Base-by-base conservation (phyloP, 1,140 invertebrate genomes). In the Mercenaria mercenaria region DNA sequence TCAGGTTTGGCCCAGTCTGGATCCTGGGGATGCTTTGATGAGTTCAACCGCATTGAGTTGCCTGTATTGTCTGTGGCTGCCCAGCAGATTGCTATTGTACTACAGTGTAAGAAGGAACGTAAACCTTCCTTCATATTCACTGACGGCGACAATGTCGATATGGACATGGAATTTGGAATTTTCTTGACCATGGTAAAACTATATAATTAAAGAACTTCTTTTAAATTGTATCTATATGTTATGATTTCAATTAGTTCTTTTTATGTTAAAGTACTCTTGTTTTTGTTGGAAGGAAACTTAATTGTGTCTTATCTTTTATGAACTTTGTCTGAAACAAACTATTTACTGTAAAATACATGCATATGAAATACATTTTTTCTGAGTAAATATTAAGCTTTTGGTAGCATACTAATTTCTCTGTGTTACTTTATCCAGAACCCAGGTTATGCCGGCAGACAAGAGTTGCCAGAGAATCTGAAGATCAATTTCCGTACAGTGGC, bases 171-270 rank as follows among this genome's bases (percentile, higher is more conserved):
- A 95, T 99, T 99, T 96, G 99, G 99, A 52, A 99, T 99, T 93
- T 99, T 99, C 95, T 98, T 99, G 91, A 99, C 99, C 43, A 99
- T 99, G 99, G 98, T 99, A 96, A 95, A n/a, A n/a, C n/a, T n/a
- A n/a, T n/a, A n/a, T n/a, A 94, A 10, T 61, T 0, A 52, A 20
- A 32, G 41, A 20, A 1, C 11, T 67, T 32, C 8, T 26, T 11
- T 11, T 67, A n/a, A 11, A 50, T 11, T 50, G 47, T 50, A 50
- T 50, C 20, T 50, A n/a, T n/a, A n/a, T n/a, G n/a, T n/a, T n/a
- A n/a, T n/a, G n/a, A n/a, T n/a, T n/a, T n/a, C n/a, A n/a, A n/a
- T n/a, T n/a, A n/a, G n/a, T n/a, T n/a, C n/a, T n/a, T n/a, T n/a
- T n/a, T n/a, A n/a, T n/a, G n/a, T n/a, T n/a, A n/a, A n/a, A n/a